Percentiles rank a stretch among this genome's conserved stretches.
Conservation (phyloP, 2,888 invertebrate species). For the Dastarcus helophoroides region DNA sequence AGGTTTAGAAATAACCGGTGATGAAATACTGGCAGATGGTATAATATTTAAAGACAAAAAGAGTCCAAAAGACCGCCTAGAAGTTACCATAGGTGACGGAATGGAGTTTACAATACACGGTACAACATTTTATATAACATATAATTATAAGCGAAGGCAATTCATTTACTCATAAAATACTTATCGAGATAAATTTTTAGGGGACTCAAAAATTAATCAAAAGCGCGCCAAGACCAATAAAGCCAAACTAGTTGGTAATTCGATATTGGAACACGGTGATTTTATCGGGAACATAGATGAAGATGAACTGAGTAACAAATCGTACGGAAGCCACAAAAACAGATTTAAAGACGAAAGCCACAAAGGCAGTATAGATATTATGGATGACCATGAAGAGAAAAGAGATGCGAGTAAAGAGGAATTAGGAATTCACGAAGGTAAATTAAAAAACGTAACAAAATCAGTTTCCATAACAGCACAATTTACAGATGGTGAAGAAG, state of each 20-base stretch:
- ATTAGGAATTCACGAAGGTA: constrained; percentile 69
- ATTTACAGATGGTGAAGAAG: constrained; percentile 32
- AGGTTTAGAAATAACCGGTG: constrained; percentile 36
- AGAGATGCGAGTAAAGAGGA: constrained; percentile 86
- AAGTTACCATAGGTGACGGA: constrained; percentile 85
- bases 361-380: constrained; percentile 76
- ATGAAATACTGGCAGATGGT: constrained; percentile 70
- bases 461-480: too few relatives aligned
- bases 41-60: constrained; percentile 80
- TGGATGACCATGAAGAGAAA: constrained; percentile 75
- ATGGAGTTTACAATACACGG: constrained; percentile 92
- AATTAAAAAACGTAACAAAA: constrained; percentile 5
- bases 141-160: background rate
- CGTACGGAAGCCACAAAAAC: constrained; percentile 86
- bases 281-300: constrained; percentile 46
- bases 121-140: constrained; percentile 25
- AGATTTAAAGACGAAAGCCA: constrained; percentile 85
- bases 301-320: constrained; percentile 78
- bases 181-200: constrained; percentile 34
- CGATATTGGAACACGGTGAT: constrained; percentile 44
- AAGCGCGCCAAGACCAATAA: constrained; percentile 72
- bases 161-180: background rate
- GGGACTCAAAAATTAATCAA: constrained; percentile 70
- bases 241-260: constrained; percentile 64
- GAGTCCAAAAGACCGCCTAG: constrained; percentile 73